A percentile compares a stretch with the other conserved stretches of the same genome.
Conservation (phyloP, 2,113 vertebrate genomes). For the Vimba vimba region DNA sequence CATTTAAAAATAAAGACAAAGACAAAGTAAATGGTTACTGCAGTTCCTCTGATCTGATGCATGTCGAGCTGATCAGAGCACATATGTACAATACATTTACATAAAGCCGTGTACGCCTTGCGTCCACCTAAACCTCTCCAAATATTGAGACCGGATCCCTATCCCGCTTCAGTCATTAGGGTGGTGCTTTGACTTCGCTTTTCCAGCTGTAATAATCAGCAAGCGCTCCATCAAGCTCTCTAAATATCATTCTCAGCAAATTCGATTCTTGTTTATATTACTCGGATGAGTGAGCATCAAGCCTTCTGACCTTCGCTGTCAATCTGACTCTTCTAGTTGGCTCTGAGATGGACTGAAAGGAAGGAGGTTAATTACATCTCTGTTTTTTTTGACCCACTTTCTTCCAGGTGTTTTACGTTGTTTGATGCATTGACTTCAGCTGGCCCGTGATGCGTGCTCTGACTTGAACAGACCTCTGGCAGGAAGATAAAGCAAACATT, state of each 20-base stretch:
- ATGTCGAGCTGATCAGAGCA: not conserved
- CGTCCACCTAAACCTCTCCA: slow-evolving; percentile 12
- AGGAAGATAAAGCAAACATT: slow-evolving; percentile 1
- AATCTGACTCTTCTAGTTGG: slow-evolving; percentile 16
- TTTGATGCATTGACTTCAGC: slow-evolving; percentile 15
- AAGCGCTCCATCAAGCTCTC: slow-evolving; percentile 1
- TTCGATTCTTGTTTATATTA: slow-evolving; percentile 17
- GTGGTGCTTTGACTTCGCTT: not conserved
- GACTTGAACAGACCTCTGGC: slow-evolving; percentile 1
- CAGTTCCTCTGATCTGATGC: not conserved
- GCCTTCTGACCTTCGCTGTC: slow-evolving; percentile 13
- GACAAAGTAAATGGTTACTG: not conserved
- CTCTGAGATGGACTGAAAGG: not conserved
- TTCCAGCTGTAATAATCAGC: slow-evolving; percentile 11
- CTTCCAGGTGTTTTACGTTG: not conserved
- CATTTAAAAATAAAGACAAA: not conserved
- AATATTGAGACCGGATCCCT: slow-evolving; percentile 2
- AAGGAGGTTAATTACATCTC: slow-evolving; percentile 14
- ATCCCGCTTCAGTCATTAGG: not conserved
- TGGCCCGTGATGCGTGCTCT: not conserved
- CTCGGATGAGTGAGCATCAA: not conserved
- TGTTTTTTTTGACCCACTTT: slow-evolving; percentile 2
- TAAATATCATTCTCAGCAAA: slow-evolving; percentile 7
- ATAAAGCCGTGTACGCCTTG: not conserved
- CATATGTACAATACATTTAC: not conserved